Evolutionary conservation across 2,888 invertebrate species (phyloP).

Genomic region (Corbicula japonica): DNA sequence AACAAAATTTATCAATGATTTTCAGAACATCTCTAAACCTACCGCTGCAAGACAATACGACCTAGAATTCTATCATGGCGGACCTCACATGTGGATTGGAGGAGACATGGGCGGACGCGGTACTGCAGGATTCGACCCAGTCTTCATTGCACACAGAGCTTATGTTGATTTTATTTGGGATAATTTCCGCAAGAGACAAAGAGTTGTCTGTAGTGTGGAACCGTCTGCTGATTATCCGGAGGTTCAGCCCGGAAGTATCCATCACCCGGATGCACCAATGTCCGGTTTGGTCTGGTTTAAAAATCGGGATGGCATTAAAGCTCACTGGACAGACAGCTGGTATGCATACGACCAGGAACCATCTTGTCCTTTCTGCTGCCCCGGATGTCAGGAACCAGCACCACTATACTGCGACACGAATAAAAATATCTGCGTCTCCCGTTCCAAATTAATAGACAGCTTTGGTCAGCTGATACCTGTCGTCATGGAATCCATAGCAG

Average conservation of each 20-base stretch:
- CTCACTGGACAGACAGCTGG: slow-evolving; percentile 38
- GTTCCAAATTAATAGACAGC: slow-evolving; percentile 8
- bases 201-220: slow-evolving; percentile 14
- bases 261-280: slow-evolving; percentile 24
- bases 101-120: slow-evolving; percentile 66
- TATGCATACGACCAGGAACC: slow-evolving; percentile 33
- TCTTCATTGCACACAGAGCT: slow-evolving; percentile 71
- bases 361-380: slow-evolving; percentile 35
- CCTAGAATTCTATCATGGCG: slow-evolving; percentile 70
- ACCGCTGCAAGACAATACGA: slow-evolving; percentile 37
- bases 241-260: slow-evolving; percentile 6
- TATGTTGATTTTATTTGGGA: slow-evolving; percentile 73
- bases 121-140: slow-evolving; percentile 67
- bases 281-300: slow-evolving; percentile 21
- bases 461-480: neutral
- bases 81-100: slow-evolving; percentile 70
- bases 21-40: slow-evolving; percentile 44
- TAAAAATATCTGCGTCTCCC: slow-evolving; percentile 19
- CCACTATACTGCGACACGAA: slow-evolving; percentile 16
- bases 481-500: too few species aligned
- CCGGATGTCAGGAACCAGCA: slow-evolving; percentile 12
- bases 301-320: slow-evolving; percentile 23
- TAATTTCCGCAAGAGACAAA: slow-evolving; percentile 51
- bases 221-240: slow-evolving; percentile 30
- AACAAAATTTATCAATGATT: neutral